Base-by-base conservation (phyloP, 2,113 vertebrate genomes). In the Dromas ardeola region DNA sequence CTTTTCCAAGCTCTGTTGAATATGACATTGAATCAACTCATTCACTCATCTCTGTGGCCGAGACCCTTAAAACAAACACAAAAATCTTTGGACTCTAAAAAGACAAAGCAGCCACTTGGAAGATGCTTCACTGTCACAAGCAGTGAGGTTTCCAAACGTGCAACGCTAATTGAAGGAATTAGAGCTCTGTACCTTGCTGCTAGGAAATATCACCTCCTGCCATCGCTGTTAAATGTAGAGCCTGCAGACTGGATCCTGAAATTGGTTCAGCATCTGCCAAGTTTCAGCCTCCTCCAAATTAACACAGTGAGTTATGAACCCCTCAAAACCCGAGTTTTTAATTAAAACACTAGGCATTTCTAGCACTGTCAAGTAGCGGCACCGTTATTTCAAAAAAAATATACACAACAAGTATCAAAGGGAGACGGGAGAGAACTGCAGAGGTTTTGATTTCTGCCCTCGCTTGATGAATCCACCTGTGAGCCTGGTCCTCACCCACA, bases 251-350 rank as follows among this genome's bases (percentile, higher is more conserved):
- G 9, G 76, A 78, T 74, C 45, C 55, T 43, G 45, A 81, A 88
- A 88, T 25, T 52, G 67, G 27, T 55, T 81, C 74, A 71, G 40
- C 43, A 23, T 40, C 65, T 94, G 87, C 80, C 73, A 92, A 87
- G 43, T 52, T 90, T 52, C 72, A 70, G 53, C 45, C 43, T 61
- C n/a, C 77, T 69, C 36, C 83, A 91, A 89, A 84, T 77, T 43
- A 88, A 86, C 32, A n/a, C 11, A 20, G 40, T 50, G 58, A 97
- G 42, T 94, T 93, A 94, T 19, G 19, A 91, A 95, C 82, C 66
- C 52, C 67, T 79, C 82, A 86, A 77, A 96, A 80, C 42, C 8
- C 8, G 25, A 67, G 58, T 17, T 76, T 80, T 93, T 95, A 78
- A 93, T 85, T 81, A 90, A 88, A 93, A 63, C 9, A 26, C 9